Evolutionary conservation across 2,888 invertebrate genomes (phyloP), one percentile per base, ranked within the genome.

Genomic region (Oscheius myriophilus): DNA sequence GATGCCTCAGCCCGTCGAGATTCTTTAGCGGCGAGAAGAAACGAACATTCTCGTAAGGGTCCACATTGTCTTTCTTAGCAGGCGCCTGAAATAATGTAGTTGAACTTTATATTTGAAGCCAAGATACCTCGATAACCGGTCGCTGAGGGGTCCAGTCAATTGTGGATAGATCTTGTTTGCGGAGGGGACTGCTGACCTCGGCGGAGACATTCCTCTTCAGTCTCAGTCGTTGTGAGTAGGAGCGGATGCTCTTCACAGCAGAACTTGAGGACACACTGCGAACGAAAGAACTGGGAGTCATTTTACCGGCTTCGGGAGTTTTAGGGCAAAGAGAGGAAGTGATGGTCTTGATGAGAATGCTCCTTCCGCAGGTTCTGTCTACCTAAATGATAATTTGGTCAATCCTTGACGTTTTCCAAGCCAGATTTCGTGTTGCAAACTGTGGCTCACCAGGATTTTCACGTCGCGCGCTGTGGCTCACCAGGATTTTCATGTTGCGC

Each of bases 11-110:
- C 26, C 26, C 46, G 3, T 26, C 21, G 0, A 66, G 23, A 43
- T 66, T 66, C 41, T 49, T 51, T 1, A 57, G 41, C 9, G 66
- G 66, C 6, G 66, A 57, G 57, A 66, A 66, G 49, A 52, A 58
- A 11, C 57, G 55, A 12, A 66, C 53, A 16, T 23, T 26, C 33
- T 57, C 66, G 26, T 66, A 66, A 14, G 66, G 66, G 49, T 66
- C 46, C 26, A 66, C 66, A 1, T 39, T 43, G 46, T 66, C 66
- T 26, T 55, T 51, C 16, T 39, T 51, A 2, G 52, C 25, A 7
- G 49, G 42, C 0, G n/a, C 49, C 61, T 61, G 39, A 49, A 61
- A n/a, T 52, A 52, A 3, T 52, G 3, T 52, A 2, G 52, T 6
- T 59, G 3, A 7, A 45, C n/a, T 21, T 25, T 45, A 2, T 21